These are phyloP conservation scores for Limonius californicus DNA, from an alignment of 1,140 invertebrate species.

Conservation along the genomic window DNA sequence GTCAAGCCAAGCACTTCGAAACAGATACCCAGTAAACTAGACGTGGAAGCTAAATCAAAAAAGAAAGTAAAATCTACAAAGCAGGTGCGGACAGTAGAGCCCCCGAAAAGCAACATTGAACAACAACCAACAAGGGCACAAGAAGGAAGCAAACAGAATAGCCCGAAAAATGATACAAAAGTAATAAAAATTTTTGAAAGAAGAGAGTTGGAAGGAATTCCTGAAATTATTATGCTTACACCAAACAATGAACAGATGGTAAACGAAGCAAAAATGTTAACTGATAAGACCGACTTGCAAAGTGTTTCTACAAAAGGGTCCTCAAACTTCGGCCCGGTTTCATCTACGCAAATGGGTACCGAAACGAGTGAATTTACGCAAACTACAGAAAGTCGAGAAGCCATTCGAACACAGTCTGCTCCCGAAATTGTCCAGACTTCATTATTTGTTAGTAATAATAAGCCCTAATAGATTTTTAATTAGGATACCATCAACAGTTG, in stretches of 20 bases:
- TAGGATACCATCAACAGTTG: not conserved
- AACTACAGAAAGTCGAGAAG: not conserved
- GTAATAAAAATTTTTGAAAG: slow-evolving; percentile 37
- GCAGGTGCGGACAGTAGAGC: not conserved
- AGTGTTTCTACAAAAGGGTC: not conserved
- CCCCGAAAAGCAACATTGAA: slow-evolving; percentile 21
- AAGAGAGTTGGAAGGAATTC: slow-evolving; percentile 26
- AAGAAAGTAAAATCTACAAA: not conserved
- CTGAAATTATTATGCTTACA: slow-evolving; percentile 10
- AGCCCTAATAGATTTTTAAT: slow-evolving; percentile 1
- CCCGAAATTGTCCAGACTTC: slow-evolving; percentile 25
- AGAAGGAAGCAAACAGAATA: slow-evolving; percentile 22
- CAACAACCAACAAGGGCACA: slow-evolving; percentile 25
- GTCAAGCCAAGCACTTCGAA: not conserved
- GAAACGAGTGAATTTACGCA: slow-evolving; percentile 9
- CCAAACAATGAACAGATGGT: not conserved
- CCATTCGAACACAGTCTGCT: slow-evolving; percentile 21
- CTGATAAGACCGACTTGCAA: no score
- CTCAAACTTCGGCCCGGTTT: no score
- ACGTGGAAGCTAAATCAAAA: not conserved
- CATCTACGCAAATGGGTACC: not conserved
- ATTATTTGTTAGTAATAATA: slow-evolving; percentile 15
- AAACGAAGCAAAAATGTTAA: no score
- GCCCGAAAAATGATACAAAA: slow-evolving; percentile 15
- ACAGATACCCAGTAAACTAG: not conserved